Evolutionary conservation across 2,888 invertebrate genomes (phyloP), one percentile per base, ranked within the genome.

Genomic region (Polydrusus cervinus): DNA sequence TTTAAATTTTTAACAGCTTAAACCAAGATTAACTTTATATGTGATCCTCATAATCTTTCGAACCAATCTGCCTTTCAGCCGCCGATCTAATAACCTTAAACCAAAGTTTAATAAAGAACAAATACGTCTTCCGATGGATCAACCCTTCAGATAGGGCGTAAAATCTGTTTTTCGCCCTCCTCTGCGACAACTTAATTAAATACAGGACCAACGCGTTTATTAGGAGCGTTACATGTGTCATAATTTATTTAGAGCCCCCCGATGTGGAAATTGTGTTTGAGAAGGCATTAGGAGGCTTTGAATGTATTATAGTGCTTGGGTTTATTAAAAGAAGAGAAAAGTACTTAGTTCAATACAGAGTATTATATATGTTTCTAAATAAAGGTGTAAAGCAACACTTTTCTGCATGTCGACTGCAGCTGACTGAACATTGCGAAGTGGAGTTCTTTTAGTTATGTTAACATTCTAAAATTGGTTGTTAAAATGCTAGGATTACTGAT

Each of bases 121-220:
- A 71, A 75, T 71, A 66, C 69, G 68, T 74, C 74, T 74, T 74
- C 18, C 47, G 30, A 62, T 53, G 75, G 71, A 75, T 75, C 75
- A 75, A 75, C 75, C 75, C 71, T 75, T 75, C 75, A 75, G 34
- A 34, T 3, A 34, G 34, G 34, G 10, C 10, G 34, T 7, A 34
- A 34, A 34, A 75, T 71, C 64, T 25, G 47, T 20, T 30, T 51
- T 16, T 25, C 55, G 51, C 64, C 69, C 65, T 43, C 60, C 40
- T 43, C 60, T 25, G 34, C 64, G 75, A 73, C 72, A 66, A 76
- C 72, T 73, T 76, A 76, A 76, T 76, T 76, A 76, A 76, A 72
- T 47, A 13, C 71, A 34, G 55, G 45, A 16, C 55, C n/a, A 16
- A 25, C 10, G 10, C 71, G 71, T 71, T 70, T 71, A 71, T 71